Evolutionary conservation across 2,888 invertebrate species (phyloP), one percentile per base, ranked within the genome.

Genomic region (Parnassius mnemosyne): DNA sequence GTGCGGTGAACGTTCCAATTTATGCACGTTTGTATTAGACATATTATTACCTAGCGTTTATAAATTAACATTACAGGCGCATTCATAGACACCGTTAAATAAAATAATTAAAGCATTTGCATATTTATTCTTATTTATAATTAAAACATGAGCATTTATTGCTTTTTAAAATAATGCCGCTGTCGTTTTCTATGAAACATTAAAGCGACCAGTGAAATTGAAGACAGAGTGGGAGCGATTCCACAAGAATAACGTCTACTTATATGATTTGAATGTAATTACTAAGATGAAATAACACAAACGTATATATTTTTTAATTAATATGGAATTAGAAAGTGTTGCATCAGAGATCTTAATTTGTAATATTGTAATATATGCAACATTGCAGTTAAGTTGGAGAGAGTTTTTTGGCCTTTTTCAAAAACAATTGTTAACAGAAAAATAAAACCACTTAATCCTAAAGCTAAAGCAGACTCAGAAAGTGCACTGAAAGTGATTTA

Each of bases 21-120:
- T 72, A 73, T 75, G 63, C 65, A 50, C 65, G 62, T 69, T 71
- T 71, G 72, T 69, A 71, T 66, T 34, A 71, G 66, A 71, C 68
- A 67, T 71, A 73, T 70, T 69, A 68, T 73, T 70, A 66, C 67
- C 66, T 64, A 59, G 66, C 64, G 66, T 68, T 60, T 69, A 69
- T 76, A 72, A 73, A 78, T 76, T 74, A 72, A 75, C 70, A 74
- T 76, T 72, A 75, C 63, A 65, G 54, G 55, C 63, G 47, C 59
- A 58, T 68, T 66, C 67, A 67, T 68, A 57, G 59, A 61, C 59
- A 58, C 64, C 59, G 67, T n/a, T 54, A 16, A 58, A 58, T 54
- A 54, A 63, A 63, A 63, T 59, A 59, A 63, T 63, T 51, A 59
- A 42, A 47, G 16, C 9, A 54, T 70, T 66, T 65, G 61, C 65